These are phyloP conservation scores for Leuciscus idus DNA, from an alignment of 2,113 vertebrate genomes.

Conservation along the genomic window DNA sequence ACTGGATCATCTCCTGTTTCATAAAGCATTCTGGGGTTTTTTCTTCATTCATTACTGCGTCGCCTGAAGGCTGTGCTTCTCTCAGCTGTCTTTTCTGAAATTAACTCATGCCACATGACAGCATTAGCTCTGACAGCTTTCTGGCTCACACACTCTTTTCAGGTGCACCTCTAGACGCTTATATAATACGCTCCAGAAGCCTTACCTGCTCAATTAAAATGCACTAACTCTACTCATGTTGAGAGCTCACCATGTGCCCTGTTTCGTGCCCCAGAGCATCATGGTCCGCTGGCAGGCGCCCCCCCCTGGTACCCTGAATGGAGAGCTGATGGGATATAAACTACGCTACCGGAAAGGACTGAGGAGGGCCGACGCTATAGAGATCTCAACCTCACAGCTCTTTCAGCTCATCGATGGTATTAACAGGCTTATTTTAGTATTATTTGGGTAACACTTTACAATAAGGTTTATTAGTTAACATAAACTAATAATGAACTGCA, in stretches of 20 bases:
- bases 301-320: constrained; percentile 84
- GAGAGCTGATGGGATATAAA: constrained; percentile 91
- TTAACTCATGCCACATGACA: not conserved
- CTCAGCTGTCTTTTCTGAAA: constrained; percentile 11
- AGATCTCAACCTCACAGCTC: constrained; percentile 87
- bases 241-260: not conserved
- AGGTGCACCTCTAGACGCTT: constrained; percentile 10
- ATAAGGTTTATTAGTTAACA: too few relatives aligned
- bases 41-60: constrained; percentile 25
- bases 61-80: constrained; percentile 18
- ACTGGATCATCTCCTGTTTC: not conserved
- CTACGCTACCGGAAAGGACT: constrained; percentile 92
- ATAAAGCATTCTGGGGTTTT: not conserved
- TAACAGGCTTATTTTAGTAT: not conserved
- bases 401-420: constrained; percentile 84
- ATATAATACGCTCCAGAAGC: not conserved
- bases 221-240: not conserved
- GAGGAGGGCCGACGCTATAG: constrained; percentile 87
- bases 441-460: too few relatives aligned
- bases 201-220: constrained; percentile 11
- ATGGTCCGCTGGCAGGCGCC: constrained; percentile 95
- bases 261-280: constrained; percentile 81
- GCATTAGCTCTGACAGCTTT: not conserved
- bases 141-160: not conserved
- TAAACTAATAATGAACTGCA: too few relatives aligned